Percentiles rank a stretch among this genome's conserved stretches.
These are phyloP conservation scores for Amaurobius ferox DNA, from an alignment of 2,888 invertebrate species.

Conservation along the genomic window DNA sequence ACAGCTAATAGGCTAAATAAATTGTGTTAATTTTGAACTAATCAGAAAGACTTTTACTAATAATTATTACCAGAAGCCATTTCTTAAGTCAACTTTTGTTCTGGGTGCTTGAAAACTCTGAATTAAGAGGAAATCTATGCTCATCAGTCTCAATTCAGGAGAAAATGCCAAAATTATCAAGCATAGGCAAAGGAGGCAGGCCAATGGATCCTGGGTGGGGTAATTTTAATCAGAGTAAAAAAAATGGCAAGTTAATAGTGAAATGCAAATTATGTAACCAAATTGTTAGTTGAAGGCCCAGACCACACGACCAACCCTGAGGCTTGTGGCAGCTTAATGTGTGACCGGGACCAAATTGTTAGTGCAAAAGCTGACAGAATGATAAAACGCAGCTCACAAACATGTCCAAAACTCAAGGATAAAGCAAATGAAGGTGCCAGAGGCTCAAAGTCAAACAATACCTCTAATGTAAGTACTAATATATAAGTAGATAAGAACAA, in stretches of 20 bases:
- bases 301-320: too few species aligned
- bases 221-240: slow-evolving; percentile 10
- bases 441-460: background rate
- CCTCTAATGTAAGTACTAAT: slow-evolving; percentile 1
- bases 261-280: slow-evolving; percentile 15
- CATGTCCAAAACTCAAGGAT: background rate
- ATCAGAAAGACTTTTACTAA: background rate
- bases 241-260: slow-evolving; percentile 19
- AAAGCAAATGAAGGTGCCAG: background rate
- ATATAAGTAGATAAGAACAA: background rate
- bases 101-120: too few species aligned
- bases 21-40: too few species aligned
- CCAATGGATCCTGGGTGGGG: slow-evolving; percentile 21
- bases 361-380: too few species aligned
- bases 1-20: background rate
- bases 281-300: too few species aligned
- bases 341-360: too few species aligned
- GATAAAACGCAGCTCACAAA: slow-evolving; percentile 8
- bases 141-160: too few species aligned
- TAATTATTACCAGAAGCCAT: too few species aligned
- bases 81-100: too few species aligned
- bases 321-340: too few species aligned
- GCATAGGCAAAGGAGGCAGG: slow-evolving; percentile 5
- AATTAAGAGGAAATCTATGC: too few species aligned
- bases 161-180: slow-evolving; percentile 3